Percentiles rank a stretch among this genome's conserved stretches.
Conservation (phyloP, 2,113 vertebrate species). For the Carassius gibelio region DNA sequence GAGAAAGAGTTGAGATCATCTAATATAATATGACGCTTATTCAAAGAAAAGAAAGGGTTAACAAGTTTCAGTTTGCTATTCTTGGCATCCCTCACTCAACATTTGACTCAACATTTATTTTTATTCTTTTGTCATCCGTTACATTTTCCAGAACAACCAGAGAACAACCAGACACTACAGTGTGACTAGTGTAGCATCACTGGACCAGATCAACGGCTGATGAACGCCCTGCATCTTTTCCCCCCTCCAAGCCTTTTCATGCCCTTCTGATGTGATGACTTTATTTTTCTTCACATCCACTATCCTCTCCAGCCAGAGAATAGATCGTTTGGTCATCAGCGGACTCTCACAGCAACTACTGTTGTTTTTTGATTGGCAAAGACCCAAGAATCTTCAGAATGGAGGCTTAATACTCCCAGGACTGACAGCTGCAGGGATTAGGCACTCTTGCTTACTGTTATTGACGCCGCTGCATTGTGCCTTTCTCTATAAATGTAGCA, state of each 20-base stretch:
- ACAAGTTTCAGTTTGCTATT: background rate
- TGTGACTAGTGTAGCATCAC: background rate
- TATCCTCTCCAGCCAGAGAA: constrained; percentile 37
- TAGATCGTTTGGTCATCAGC: constrained; percentile 46
- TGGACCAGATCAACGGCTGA: background rate
- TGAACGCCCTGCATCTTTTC: background rate
- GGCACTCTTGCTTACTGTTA: constrained; percentile 63
- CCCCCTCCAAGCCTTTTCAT: constrained; percentile 4
- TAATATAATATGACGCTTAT: background rate
- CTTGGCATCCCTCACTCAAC: background rate
- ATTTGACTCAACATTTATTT: constrained; percentile 2
- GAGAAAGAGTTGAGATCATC: background rate
- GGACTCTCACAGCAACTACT: constrained; percentile 48
- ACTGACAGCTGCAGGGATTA: constrained; percentile 69
- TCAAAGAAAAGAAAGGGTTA: constrained; percentile 5
- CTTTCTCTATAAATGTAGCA: constrained; percentile 62
- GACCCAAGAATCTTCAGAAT: constrained; percentile 65
- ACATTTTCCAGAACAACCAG: background rate
- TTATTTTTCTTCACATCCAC: constrained; percentile 39
- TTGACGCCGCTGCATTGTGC: constrained; percentile 64
- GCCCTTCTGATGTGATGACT: constrained; percentile 34
- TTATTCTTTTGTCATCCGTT: background rate
- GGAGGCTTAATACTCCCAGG: constrained; percentile 63
- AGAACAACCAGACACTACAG: constrained; percentile 24
- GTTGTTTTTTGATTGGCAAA: constrained; percentile 59